Evolutionary conservation across 2,888 invertebrate species (phyloP).

Genomic region (Clepsis dumicolana): DNA sequence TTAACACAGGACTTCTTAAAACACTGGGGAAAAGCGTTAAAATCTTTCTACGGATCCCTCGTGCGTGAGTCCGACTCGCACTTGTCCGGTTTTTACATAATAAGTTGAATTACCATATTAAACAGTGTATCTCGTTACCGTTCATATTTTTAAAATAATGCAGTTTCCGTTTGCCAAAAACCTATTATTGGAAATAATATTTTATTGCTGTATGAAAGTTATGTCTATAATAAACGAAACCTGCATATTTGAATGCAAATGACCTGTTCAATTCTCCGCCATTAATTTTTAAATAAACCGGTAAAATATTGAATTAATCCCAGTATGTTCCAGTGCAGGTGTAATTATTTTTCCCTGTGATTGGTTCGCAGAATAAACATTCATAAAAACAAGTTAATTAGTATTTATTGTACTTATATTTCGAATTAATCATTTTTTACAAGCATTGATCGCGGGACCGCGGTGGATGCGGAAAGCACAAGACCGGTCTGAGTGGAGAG

Average conservation of each 20-base stretch:
- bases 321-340: constrained; percentile 10
- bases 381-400: neutral
- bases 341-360: constrained; percentile 1
- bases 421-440: neutral
- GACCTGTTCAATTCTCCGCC: constrained; percentile 4
- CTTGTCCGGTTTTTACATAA: neutral
- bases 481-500: no score
- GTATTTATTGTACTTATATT: neutral
- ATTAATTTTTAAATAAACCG: constrained; percentile 12
- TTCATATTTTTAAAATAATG: neutral
- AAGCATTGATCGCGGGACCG: no score
- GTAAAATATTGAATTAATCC: constrained; percentile 15
- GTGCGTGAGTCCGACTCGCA: no score
- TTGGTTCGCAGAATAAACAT: constrained; percentile 3
- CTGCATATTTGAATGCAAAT: constrained; percentile 9
- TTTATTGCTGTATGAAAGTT: constrained; percentile 4
- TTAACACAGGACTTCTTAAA: no score
- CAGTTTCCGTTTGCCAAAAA: neutral
- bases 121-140: neutral
- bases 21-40: no score
- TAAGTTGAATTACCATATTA: neutral
- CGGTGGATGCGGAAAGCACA: no score
- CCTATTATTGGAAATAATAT: neutral
- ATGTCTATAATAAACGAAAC: neutral
- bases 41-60: no score